These are phyloP conservation scores for Tricholauxania praeusta DNA, from an alignment of 2,888 invertebrate species.

Conservation along the genomic window DNA sequence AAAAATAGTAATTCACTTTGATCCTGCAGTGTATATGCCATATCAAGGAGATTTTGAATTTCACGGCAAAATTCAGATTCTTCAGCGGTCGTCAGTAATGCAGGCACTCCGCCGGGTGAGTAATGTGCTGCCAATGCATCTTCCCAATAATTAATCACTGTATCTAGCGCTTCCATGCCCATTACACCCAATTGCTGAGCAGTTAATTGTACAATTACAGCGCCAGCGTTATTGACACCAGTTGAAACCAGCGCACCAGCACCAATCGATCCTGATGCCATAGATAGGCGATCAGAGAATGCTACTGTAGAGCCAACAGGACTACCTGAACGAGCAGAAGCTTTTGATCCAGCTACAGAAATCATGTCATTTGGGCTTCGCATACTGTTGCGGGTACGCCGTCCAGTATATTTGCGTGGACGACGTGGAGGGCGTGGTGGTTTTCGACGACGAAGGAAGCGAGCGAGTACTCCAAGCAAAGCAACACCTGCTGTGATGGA, in stretches of 20 bases:
- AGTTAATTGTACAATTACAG: constrained; percentile 75
- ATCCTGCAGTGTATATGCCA: constrained; percentile 87
- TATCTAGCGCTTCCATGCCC: constrained; percentile 94
- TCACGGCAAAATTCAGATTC: constrained; percentile 88
- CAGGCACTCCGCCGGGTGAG: constrained; percentile 68
- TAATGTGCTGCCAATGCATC: constrained; percentile 88
- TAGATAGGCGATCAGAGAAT: constrained; percentile 74
- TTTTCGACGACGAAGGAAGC: constrained; percentile 80
- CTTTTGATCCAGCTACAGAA: constrained; percentile 77
- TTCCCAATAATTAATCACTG: constrained; percentile 94
- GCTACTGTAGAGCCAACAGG: constrained; percentile 72
- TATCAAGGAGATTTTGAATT: constrained; percentile 83
- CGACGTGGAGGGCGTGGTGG: constrained; percentile 74
- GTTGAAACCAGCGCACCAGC: constrained; percentile 63
- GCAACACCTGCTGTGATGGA: constrained; percentile 76
- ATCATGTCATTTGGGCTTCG: constrained; percentile 79
- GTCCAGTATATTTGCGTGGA: constrained; percentile 71
- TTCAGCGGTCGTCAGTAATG: constrained; percentile 83
- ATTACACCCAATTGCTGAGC: constrained; percentile 91
- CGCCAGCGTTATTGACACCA: constrained; percentile 39
- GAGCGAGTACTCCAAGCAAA: constrained; percentile 84
- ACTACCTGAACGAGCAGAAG: constrained; percentile 72
- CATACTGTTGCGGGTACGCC: constrained; percentile 72
- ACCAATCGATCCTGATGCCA: constrained; percentile 77
- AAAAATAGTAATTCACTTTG: constrained; percentile 89